Evolutionary conservation across 1,140 invertebrate genomes (phyloP).

Genomic region (Anagrus nilaparvatae): DNA sequence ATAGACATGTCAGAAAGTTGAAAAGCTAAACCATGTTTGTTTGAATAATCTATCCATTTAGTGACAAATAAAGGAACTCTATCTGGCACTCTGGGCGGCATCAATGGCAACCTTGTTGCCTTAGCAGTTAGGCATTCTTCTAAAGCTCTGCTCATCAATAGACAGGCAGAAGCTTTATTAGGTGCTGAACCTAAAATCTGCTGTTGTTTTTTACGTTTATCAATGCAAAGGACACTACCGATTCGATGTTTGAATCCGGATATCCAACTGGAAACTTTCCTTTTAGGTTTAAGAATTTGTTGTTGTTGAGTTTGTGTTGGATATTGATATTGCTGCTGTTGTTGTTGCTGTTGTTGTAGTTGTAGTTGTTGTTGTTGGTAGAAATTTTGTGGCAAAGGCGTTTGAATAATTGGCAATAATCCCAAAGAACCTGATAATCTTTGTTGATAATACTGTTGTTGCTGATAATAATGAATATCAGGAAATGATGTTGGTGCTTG

Average conservation of each 20-base stretch:
- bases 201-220: slow-evolving; percentile 26
- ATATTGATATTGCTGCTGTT: slow-evolving; percentile 5
- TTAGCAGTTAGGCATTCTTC: slow-evolving; percentile 26
- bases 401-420: no score
- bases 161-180: not conserved
- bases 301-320: not conserved
- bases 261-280: slow-evolving; percentile 32
- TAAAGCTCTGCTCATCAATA: slow-evolving; percentile 27
- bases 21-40: slow-evolving; percentile 65
- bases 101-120: slow-evolving; percentile 8
- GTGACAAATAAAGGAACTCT: slow-evolving; percentile 54
- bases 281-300: no score
- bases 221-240: slow-evolving; percentile 35
- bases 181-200: not conserved
- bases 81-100: slow-evolving; percentile 40
- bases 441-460: not conserved
- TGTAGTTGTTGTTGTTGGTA: no score
- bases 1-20: slow-evolving; percentile 59
- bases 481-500: slow-evolving; percentile 20
- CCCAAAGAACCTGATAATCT: no score
- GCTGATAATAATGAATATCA: not conserved
- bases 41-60: slow-evolving; percentile 69
- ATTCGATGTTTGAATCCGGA: slow-evolving; percentile 34
- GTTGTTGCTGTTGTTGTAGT: slow-evolving; percentile 2
- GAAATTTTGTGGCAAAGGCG: no score